A percentile compares a stretch with the other conserved stretches of the same genome.
phyloP scores from a whole-genome alignment of 1,140 invertebrate genomes.

The Aphidius gifuensis region DNA sequence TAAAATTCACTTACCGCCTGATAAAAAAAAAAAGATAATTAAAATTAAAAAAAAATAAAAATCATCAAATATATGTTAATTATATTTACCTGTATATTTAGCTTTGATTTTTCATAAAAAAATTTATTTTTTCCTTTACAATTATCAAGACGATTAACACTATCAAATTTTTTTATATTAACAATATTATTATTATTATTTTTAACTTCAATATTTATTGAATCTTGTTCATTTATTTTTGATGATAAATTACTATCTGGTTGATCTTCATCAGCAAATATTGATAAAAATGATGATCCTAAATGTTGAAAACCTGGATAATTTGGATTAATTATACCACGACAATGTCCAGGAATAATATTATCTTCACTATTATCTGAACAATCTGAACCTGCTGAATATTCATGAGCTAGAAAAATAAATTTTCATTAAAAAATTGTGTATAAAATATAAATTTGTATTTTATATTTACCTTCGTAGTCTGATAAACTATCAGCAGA shows the following conservation, averaged over 20 bases:
- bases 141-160: constrained; percentile 57
- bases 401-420: constrained; percentile 16
- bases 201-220: background rate
- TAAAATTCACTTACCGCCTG: constrained; percentile 47
- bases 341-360: constrained; percentile 42
- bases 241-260: constrained; percentile 10
- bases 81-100: constrained; percentile 50
- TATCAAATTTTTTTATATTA: constrained; percentile 38
- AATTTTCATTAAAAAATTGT: background rate
- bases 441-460: background rate
- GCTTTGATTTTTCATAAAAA: constrained; percentile 62
- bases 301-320: constrained; percentile 66
- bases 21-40: constrained; percentile 27
- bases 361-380: constrained; percentile 50
- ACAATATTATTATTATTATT: constrained; percentile 15
- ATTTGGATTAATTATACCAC: constrained; percentile 76
- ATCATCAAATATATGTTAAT: background rate
- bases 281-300: constrained; percentile 43
- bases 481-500: constrained; percentile 50
- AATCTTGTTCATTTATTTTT: background rate
- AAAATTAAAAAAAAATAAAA: constrained; percentile 12
- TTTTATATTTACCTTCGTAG: constrained; percentile 44
- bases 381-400: constrained; percentile 43
- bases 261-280: constrained; percentile 17
- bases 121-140: constrained; percentile 57